Conservation (phyloP, 2,888 invertebrate species). For the Diplazon laetatorius region DNA sequence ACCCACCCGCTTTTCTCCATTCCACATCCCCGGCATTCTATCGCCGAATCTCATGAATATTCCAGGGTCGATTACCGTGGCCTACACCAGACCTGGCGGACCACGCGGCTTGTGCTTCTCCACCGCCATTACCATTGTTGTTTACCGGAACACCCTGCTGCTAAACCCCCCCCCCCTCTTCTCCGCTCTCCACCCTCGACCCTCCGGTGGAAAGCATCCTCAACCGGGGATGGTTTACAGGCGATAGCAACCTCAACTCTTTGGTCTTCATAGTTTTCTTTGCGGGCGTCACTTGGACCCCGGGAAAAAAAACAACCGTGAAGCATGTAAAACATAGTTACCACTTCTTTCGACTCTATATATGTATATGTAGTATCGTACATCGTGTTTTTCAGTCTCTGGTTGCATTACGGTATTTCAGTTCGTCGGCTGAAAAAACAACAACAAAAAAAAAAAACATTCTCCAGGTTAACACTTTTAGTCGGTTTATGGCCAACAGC, state of each 20-base stretch:
- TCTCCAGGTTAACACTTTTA: conserved; percentile 26
- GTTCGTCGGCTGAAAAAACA: conserved; percentile 32
- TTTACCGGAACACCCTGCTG: conserved; percentile 65
- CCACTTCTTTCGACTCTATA: conserved; percentile 55
- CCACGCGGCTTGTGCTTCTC: conserved; percentile 45
- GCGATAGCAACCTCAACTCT: too few species aligned
- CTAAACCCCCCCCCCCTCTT: too few species aligned
- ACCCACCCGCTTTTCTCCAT: conserved; percentile 44
- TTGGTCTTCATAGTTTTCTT: conserved; percentile 34
- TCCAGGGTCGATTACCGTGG: conserved; percentile 72
- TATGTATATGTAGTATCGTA: too few species aligned
- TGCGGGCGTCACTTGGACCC: conserved; percentile 50
- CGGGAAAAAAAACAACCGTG: conserved; percentile 57
- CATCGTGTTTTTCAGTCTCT: too few species aligned
- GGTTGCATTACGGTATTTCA: conserved; percentile 4
- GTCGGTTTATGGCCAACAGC: conserved; percentile 30
- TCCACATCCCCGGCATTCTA: conserved; percentile 49
- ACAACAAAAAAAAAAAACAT: too few species aligned
- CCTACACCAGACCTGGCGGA: conserved; percentile 47
- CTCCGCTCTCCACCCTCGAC: too few species aligned
- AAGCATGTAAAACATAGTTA: conserved; percentile 56
- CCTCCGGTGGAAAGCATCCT: too few species aligned
- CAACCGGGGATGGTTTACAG: too few species aligned
- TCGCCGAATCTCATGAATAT: conserved; percentile 74
- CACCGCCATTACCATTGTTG: conserved; percentile 66